Conservation (phyloP, 2,888 invertebrate genomes). For the Bembecia ichneumoniformis region DNA sequence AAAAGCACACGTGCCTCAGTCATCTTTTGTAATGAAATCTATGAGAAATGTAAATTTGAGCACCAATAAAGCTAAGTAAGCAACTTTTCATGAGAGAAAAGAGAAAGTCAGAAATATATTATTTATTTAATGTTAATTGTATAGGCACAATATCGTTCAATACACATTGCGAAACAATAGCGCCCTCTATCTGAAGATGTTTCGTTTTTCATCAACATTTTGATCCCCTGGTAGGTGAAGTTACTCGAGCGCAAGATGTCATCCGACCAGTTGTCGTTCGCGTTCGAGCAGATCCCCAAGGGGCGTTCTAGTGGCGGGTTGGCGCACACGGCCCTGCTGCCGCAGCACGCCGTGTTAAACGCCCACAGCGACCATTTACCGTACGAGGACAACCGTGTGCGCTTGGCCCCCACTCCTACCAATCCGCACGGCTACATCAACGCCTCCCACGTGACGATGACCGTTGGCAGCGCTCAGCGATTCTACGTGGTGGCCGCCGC, state of each 20-base stretch:
- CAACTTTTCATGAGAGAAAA: no score
- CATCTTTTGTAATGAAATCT: no score
- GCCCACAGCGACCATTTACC: conserved; percentile 83
- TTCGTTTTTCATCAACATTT: no score
- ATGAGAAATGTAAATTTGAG: no score
- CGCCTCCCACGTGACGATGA: conserved; percentile 92
- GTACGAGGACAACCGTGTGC: conserved; percentile 91
- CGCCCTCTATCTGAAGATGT: no score
- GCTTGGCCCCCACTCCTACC: conserved; percentile 83
- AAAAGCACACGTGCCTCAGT: no score
- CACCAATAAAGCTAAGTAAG: no score
- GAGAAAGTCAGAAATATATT: no score
- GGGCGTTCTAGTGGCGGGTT: conserved; percentile 79
- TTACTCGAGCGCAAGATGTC: conserved; percentile 71
- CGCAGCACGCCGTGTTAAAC: conserved; percentile 76
- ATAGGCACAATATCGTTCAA: no score
- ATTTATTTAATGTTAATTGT: no score
- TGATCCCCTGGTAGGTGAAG: conserved; percentile 11
- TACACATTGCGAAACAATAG: no score
- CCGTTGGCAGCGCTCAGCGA: conserved; percentile 84
- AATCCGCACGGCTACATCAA: conserved; percentile 94
- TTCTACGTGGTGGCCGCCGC: conserved; percentile 78
- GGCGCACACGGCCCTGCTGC: conserved; percentile 79
- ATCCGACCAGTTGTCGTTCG: conserved; percentile 83
- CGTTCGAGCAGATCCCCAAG: conserved; percentile 88